Evolutionary conservation across 1,140 invertebrate species (phyloP), one percentile per base, ranked within the genome.

Genomic region (Caenorhabditis brenneri): DNA sequence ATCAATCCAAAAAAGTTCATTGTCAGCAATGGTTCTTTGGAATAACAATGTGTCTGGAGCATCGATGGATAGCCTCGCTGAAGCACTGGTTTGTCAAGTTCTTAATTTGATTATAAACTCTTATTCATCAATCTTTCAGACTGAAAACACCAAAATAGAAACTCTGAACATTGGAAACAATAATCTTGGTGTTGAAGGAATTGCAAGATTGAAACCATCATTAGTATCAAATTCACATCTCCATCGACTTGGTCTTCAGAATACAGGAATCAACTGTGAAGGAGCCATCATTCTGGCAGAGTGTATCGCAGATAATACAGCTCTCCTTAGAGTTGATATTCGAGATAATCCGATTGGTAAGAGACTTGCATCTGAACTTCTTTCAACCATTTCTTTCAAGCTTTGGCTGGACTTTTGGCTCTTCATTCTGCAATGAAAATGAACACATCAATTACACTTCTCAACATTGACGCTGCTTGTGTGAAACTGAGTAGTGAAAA

Each of bases 151-250:
- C 6, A 83, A 83, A 49, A 69, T 87, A 5, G 85, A 87, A 33
- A 87, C 86, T 46, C 53, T 87, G 27, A 87, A 87, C 80, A 84
- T 87, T 65, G 86, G 86, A 24, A 86, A 36, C 39, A 87, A 87
- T 81, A 42, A 78, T 49, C 49, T 87, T 4, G 85, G 81, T 19
- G 33, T 80, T 7, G 86, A 87, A 33, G 86, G 86, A 42, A 85
- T 87, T 22, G 33, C 36, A 16, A 16, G 42, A 31, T 33, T 87
- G 69, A 87, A 87, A 42, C 36, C 69, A 42, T 82, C 86, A 15
- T 36, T 86, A 2, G 82, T 24, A n/a, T 58, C 74, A 7, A 79
- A 81, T 16, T 81, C 79, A 16, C 88, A 79, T 53, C 53, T 87
- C 1, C 86, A 87, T 46, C 49, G 86, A 29, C 78, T 87, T 7